Evolutionary conservation across 2,888 invertebrate species (phyloP).

Genomic region (Acanthosepion pharaonis): DNA sequence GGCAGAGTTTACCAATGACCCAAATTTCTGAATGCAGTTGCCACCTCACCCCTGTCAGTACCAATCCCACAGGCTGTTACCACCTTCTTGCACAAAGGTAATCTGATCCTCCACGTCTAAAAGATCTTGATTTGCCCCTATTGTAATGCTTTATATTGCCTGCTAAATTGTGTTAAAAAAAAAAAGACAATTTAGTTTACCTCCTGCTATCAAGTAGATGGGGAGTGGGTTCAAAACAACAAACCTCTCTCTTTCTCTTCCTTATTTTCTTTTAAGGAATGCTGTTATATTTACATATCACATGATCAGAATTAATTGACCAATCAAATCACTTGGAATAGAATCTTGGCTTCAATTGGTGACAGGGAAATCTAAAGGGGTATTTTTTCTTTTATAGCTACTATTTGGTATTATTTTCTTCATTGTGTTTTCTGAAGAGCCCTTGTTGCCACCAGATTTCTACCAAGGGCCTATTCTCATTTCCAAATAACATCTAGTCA

Average conservation of each 20-base stretch:
- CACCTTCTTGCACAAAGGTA: constrained; percentile 6
- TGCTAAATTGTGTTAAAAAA: neutral
- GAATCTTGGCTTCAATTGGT: neutral
- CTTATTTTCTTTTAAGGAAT: too few relatives aligned
- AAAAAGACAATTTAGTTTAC: neutral
- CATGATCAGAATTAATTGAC: neutral
- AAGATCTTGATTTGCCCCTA: constrained; percentile 1
- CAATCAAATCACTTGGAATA: neutral
- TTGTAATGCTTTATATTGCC: constrained; percentile 12
- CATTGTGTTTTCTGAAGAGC: neutral
- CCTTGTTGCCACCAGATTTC: neutral
- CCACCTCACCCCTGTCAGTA: neutral
- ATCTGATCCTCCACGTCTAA: neutral
- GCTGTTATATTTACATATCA: neutral
- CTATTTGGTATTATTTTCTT: neutral
- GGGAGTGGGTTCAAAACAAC: too few relatives aligned
- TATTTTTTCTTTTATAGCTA: neutral
- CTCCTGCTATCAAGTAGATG: neutral
- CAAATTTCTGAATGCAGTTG: constrained; percentile 33
- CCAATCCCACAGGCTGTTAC: constrained; percentile 13
- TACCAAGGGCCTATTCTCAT: neutral
- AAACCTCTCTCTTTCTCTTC: too few relatives aligned
- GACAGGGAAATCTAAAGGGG: neutral
- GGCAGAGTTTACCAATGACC: neutral
- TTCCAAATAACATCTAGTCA: neutral